These are phyloP conservation scores for Ataeniobius toweri DNA, from an alignment of 2,797 vertebrate species.

Conservation along the genomic window DNA sequence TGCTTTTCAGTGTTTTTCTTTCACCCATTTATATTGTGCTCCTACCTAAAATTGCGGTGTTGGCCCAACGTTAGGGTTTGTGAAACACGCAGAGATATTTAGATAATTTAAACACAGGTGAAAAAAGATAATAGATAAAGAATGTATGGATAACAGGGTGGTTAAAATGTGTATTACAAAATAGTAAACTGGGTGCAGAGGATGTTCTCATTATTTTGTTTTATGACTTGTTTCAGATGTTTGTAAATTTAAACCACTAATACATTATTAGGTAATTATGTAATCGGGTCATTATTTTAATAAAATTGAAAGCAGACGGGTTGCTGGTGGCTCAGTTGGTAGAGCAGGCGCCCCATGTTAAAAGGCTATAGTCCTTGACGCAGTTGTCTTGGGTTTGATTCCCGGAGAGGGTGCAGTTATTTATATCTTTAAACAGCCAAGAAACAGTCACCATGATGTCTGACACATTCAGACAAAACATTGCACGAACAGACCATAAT, in stretches of 20 bases:
- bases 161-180: background rate
- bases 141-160: no score
- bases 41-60: background rate
- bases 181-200: background rate
- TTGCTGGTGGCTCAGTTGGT: no score
- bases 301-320: background rate
- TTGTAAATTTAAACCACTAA: background rate
- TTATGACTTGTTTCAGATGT: background rate
- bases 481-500: background rate
- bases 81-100: background rate
- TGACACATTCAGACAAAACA: background rate
- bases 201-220: background rate
- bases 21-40: background rate
- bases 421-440: background rate
- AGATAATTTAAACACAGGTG: no score
- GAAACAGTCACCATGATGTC: background rate
- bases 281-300: background rate
- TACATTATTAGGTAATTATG: background rate
- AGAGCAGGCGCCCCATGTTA: no score
- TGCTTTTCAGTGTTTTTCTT: constrained; percentile 4
- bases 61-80: background rate
- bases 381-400: no score
- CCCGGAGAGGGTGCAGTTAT: background rate
- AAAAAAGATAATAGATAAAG: no score
- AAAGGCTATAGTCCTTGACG: no score